Base-by-base conservation (phyloP, 2,888 invertebrate species). In the Ophion slaviceki region DNA sequence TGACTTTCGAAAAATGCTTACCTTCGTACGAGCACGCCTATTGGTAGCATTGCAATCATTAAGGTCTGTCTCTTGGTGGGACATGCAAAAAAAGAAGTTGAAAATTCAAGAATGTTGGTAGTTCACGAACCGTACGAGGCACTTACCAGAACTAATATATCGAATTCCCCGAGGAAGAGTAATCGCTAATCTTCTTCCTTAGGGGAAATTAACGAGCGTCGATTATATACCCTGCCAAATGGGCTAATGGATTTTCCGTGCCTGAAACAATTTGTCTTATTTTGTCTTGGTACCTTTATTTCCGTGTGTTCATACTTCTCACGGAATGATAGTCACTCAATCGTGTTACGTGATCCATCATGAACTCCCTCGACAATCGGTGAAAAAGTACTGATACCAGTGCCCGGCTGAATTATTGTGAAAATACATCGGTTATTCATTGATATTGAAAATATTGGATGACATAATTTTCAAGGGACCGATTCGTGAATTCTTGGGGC, bases 201-300 rank as follows among this genome's bases (percentile, higher is more conserved):
- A 45, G 61, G 71, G 36, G 71, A 57, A 59, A 20, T 32, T 36
- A 45, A 67, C 61, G 53, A 72, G 61, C 66, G 64, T 79, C 20
- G 78, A 78, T 74, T 45, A 61, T 66, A 66, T 32, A 80, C 32
- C n/a, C 53, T 20, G 5, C 57, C 57, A 68, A 14, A 64, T 24
- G 64, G 53, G 66, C 59, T 83, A 80, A 83, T 86, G 74, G 68
- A 78, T 64, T 76, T 72, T 83, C 28, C 77, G 61, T 74, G 67
- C 68, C 68, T 59, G 45, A 47, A 86, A 67, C 59, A 57, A 83
- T 86, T 86, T 68, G 74, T 80, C 80, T 80, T 66, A 10, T 77
- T 80, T 28, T n/a, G 47, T 20, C 45, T 64, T 24, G 10, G 28
- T 32, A 59, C 10, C 36, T 57, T 71, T 36, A 59, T 17, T 72